Base-by-base conservation (phyloP, 2,113 vertebrate species). In the Aleadryas rufinucha region DNA sequence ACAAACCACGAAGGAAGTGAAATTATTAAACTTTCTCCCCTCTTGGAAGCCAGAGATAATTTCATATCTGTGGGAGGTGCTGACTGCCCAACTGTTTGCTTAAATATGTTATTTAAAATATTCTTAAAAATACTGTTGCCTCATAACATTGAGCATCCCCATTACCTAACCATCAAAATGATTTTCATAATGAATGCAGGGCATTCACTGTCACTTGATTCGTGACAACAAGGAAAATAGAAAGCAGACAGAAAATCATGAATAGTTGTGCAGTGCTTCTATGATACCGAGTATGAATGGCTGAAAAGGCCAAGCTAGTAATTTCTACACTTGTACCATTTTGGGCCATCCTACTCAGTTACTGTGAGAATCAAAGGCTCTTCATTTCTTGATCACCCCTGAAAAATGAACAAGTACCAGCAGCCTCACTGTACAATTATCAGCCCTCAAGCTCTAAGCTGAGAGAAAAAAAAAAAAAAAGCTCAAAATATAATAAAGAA, bases 11-110 rank as follows among this genome's bases (percentile, higher is more conserved):
- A 69, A 87, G 90, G 30, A 84, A 69, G 42, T 44, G 19, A 90
- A 91, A 94, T 91, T 49, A 76, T 95, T 91, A 50, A 89, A 82
- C 50, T 91, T 76, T 66, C 18, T 63, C 35, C 24, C n/a, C 27
- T 93, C 56, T 93, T 80, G 56, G 39, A 90, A 96, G 60, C 35
- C 53, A 28, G 30, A 79, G 39, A 87, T 74, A 91, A 95, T 96
- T 83, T 93, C 27, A 64, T 57, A 66, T 87, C 80, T 92, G 66
- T 95, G 37, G 93, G 84, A 90, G 84, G 84, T 87, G 33, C 68
- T 59, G 82, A 83, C 79, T 80, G 75, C 14, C 87, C 84, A 89
- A 85, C 81, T 89, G 65, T 77, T 95, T 91, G 27, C 31, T 87
- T 70, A 84, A 91, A 57, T 24, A 61, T 35, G 37, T 74, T 92